phyloP scores from a whole-genome alignment of 2,113 vertebrate genomes.

The Spea multiplicata region DNA sequence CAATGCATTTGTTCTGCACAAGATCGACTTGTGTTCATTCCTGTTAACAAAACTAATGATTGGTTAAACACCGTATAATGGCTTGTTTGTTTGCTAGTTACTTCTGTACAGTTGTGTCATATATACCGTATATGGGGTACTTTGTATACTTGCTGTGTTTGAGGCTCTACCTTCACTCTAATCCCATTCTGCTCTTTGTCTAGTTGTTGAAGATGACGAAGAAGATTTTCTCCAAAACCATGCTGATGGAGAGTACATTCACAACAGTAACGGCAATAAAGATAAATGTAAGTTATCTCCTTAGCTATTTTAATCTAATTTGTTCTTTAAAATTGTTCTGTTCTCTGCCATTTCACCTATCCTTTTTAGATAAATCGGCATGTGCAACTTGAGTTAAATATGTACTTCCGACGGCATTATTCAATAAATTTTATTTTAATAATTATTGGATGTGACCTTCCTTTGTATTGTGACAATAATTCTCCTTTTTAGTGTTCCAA shows the following conservation, averaged over 20 bases:
- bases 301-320: background rate
- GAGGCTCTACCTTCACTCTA: background rate
- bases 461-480: background rate
- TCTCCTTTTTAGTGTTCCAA: constrained; percentile 74
- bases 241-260: constrained; percentile 83
- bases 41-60: too few relatives aligned
- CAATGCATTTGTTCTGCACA: too few relatives aligned
- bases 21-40: too few relatives aligned
- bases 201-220: constrained; percentile 93
- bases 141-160: background rate
- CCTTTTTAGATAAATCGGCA: too few relatives aligned
- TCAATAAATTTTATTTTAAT: too few relatives aligned
- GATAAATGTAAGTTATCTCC: constrained; percentile 81
- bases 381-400: too few relatives aligned
- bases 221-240: constrained; percentile 86
- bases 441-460: background rate
- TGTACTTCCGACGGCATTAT: too few relatives aligned
- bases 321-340: too few relatives aligned
- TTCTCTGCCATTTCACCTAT: too few relatives aligned
- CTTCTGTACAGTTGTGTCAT: constrained; percentile 21
- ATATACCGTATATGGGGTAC: constrained; percentile 3
- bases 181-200: constrained; percentile 45
- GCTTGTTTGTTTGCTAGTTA: constrained; percentile 13
- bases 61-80: constrained; percentile 2
- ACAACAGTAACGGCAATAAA: constrained; percentile 85